Conservation (phyloP, 2,113 vertebrate genomes). For the Gambusia affinis region DNA sequence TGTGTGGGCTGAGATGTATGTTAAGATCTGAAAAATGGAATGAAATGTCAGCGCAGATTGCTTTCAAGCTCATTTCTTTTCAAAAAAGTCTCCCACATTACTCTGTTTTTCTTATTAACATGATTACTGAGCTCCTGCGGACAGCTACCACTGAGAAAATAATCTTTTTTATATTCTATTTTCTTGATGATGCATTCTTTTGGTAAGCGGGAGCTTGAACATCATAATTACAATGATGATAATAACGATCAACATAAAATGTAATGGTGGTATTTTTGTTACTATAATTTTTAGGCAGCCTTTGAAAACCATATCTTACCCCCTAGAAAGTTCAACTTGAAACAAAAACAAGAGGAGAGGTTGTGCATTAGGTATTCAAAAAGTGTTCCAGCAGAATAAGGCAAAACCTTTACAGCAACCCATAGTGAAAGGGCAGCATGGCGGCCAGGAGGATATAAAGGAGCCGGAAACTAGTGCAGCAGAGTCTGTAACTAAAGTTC, state of each 20-base stretch:
- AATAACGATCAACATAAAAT: constrained; percentile 33
- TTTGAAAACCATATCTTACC: constrained; percentile 32
- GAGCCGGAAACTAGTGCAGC: constrained; percentile 39
- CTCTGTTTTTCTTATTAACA: constrained; percentile 34
- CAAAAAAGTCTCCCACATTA: constrained; percentile 45
- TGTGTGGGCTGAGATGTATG: constrained; percentile 63
- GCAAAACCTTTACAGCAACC: constrained; percentile 60
- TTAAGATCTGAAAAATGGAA: constrained; percentile 46
- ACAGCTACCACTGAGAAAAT: constrained; percentile 24
- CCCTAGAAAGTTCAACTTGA: constrained; percentile 15
- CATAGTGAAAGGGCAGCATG: constrained; percentile 59
- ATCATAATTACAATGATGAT: constrained; percentile 38
- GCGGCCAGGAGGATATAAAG: constrained; percentile 48
- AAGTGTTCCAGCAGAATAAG: constrained; percentile 36
- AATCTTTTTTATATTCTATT: constrained; percentile 16
- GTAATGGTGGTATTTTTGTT: constrained; percentile 32
- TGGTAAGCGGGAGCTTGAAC: constrained; percentile 30
- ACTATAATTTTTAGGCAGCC: constrained; percentile 17
- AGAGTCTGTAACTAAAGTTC: constrained; percentile 57
- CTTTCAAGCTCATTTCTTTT: constrained; percentile 47
- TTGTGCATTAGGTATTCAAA: constrained; percentile 59
- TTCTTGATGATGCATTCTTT: constrained; percentile 25
- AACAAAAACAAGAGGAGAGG: constrained; percentile 41
- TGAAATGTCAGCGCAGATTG: constrained; percentile 64
- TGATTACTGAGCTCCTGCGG: constrained; percentile 20